Evolutionary conservation across 2,888 invertebrate species (phyloP), one percentile per base, ranked within the genome.

Genomic region (Sepiola atlantica): DNA sequence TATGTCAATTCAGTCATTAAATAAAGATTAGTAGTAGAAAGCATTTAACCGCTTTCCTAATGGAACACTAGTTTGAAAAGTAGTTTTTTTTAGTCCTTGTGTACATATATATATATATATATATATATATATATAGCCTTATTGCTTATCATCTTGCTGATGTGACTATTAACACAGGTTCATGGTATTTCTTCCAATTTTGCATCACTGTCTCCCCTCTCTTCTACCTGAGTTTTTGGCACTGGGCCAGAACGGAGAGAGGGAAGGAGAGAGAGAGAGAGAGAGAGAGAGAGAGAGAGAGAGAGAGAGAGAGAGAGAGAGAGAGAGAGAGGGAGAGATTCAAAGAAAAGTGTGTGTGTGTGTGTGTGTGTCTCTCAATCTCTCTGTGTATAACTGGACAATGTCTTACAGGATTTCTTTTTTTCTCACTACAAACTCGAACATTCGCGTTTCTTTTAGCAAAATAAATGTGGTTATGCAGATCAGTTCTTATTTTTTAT

Each of bases 221-320:
- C 45, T 45, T 45, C 77, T 77, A 77, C 77, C 77, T 77, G 77
- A 77, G n/a, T 77, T n/a, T n/a, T n/a, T 77, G 77, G 77, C 77
- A n/a, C 32, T 32, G 14, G 77, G 77, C 77, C 77, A 77, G n/a
- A 77, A 77, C n/a, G n/a, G n/a, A 8, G n/a, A n/a, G 77, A n/a
- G 16, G n/a, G n/a, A n/a, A n/a, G n/a, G 32, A 77, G 28, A 28
- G 28, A 77, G 77, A 77, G 14, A 77, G 28, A 77, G 28, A n/a
- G 10, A 28, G 77, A 77, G 6, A 18, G 24, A 61, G n/a, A n/a
- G n/a, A n/a, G 77, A n/a, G 16, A 32, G n/a, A n/a, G 32, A 16
- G 32, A 77, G n/a, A 8, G n/a, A n/a, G 77, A n/a, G 16, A 32
- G n/a, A n/a, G 32, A 16, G 32, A 77, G n/a, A 8, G n/a, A n/a